A percentile compares a stretch with the other conserved stretches of the same genome.
phyloP scores from a whole-genome alignment of 2,888 invertebrate species.

The Parthenolecanium corni region DNA sequence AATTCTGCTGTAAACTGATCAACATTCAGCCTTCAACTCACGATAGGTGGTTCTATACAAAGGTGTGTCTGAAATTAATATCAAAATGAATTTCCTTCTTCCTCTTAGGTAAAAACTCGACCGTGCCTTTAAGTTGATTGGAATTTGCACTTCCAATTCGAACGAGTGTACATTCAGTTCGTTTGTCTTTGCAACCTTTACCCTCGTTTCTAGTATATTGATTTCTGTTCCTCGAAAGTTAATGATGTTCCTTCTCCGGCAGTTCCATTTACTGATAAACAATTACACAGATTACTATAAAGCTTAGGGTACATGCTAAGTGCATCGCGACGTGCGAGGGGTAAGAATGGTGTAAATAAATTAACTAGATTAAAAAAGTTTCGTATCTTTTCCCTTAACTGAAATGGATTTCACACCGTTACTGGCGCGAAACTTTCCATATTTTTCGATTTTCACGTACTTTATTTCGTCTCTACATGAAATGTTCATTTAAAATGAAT shows the following conservation, averaged over 20 bases:
- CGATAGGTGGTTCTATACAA: too few relatives aligned
- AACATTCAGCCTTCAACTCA: too few relatives aligned
- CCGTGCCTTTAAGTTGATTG: constrained; percentile 56
- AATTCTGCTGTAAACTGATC: too few relatives aligned
- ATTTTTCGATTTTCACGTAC: constrained; percentile 46
- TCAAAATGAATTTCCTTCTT: too few relatives aligned
- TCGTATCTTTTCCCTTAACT: constrained; percentile 42
- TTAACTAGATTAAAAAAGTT: too few relatives aligned
- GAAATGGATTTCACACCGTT: constrained; percentile 54
- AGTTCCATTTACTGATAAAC: constrained; percentile 59
- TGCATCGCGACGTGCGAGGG: background rate
- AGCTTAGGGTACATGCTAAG: background rate
- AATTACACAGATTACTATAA: background rate
- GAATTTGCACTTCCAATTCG: constrained; percentile 60
- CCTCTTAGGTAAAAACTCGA: constrained; percentile 34
- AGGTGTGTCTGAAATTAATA: too few relatives aligned
- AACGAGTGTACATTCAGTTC: constrained; percentile 53
- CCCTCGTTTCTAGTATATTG: constrained; percentile 54
- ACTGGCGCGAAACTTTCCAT: constrained; percentile 51
- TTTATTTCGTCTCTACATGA: constrained; percentile 40
- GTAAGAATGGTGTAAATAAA: too few relatives aligned
- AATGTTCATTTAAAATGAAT: too few relatives aligned
- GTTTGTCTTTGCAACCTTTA: constrained; percentile 44
- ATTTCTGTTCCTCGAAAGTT: constrained; percentile 55
- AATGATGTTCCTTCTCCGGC: constrained; percentile 63